These are phyloP conservation scores for Protophormia terraenovae DNA, from an alignment of 2,888 invertebrate genomes.

Conservation along the genomic window DNA sequence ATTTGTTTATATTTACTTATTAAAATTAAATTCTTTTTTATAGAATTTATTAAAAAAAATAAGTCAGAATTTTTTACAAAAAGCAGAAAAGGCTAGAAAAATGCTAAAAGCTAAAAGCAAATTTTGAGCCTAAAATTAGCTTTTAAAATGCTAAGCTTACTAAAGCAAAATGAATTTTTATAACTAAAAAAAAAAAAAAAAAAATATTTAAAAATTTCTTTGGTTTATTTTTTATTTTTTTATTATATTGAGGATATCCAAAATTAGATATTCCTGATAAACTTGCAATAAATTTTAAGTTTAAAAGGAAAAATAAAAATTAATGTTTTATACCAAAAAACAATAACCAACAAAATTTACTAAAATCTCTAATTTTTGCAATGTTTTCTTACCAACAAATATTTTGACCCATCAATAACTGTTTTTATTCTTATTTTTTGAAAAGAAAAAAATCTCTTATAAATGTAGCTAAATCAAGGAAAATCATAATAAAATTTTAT, in stretches of 20 bases:
- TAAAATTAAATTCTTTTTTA: too few species aligned
- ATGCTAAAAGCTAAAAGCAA: too few species aligned
- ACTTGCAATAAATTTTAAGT: neutral
- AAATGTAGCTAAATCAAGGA: conserved; percentile 56
- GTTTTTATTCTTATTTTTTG: neutral
- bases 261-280: neutral
- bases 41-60: too few species aligned
- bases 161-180: too few species aligned
- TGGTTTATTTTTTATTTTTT: too few species aligned
- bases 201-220: too few species aligned
- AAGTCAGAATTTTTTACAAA: too few species aligned
- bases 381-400: conserved; percentile 24
- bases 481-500: conserved; percentile 67
- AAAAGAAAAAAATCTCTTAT: neutral
- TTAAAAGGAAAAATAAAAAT: neutral
- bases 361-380: neutral
- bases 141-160: too few species aligned
- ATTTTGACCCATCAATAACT: conserved; percentile 51
- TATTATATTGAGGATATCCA: neutral
- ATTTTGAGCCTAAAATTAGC: too few species aligned
- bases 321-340: conserved; percentile 7
- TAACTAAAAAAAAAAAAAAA: too few species aligned
- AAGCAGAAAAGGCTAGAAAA: too few species aligned
- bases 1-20: too few species aligned
- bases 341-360: neutral